Evolutionary conservation across 2,113 vertebrate species (phyloP), one percentile per base, ranked within the genome.

Genomic region (Corvus hawaiiensis): DNA sequence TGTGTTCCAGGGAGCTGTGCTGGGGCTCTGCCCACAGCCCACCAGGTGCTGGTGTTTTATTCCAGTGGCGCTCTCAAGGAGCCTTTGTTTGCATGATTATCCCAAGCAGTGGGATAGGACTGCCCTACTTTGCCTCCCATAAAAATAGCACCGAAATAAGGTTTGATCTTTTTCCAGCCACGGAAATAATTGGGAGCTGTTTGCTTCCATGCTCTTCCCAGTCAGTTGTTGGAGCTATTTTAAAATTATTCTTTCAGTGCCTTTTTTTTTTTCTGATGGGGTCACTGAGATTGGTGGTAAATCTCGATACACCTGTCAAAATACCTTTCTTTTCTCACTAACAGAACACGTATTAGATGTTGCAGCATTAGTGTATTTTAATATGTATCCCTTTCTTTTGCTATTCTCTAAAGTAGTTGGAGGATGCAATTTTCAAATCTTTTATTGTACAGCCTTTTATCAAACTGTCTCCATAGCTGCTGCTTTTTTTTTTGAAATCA

Each of bases 61-160:
- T 61, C 4, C 1, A 8, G 76, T 9, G 2, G 3, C 41, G 59
- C 68, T 86, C 80, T n/a, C 86, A 8, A 71, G 86, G 49, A 92
- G 52, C 86, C 69, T 86, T 89, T 92, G 72, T 81, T 92, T 93
- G 80, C 86, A 11, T 59, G 21, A 23, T 78, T 41, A 71, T 81
- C 55, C 54, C 3, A 2, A 90, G 89, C 91, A 74, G 67, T 35
- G 67, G 61, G 84, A 35, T 23, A 41, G 9, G 5, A n/a, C 75
- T 88, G 86, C 81, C 89, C 95, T 93, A 96, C 88, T 94, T 95
- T 92, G 76, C 63, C 43, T 90, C 46, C n/a, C 4, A 0, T 43
- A 90, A 97, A 92, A 96, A 97, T 93, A 96, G 86, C 86, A 28
- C 62, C 24, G 72, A 35, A 90, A 67, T 81, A 63, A 80, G 79